Base-by-base conservation (phyloP, 1,140 invertebrate genomes). In the Dendroctonus valens region DNA sequence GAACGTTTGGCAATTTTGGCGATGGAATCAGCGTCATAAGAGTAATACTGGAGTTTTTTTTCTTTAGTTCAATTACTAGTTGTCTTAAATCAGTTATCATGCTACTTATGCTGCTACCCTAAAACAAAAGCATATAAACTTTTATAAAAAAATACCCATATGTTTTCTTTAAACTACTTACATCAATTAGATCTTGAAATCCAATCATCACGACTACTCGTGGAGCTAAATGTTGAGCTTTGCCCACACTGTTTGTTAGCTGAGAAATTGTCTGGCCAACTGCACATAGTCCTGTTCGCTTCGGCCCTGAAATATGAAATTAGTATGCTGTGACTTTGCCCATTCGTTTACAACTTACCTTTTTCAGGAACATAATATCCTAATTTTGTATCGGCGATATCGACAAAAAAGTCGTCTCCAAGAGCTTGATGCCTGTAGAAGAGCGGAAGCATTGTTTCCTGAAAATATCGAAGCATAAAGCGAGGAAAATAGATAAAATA, bases 391-490 rank as follows among this genome's bases (percentile, higher is more conserved):
- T 73, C 71, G 6, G 71, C 71, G 37, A 73, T 71, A 57, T 73
- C 71, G 49, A 73, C 49, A 50, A 73, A 71, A 68, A 73, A 73
- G 53, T 73, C 71, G 60, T 73, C 71, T 7, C 71, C 71, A 46
- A 73, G 54, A 3, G 71, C 71, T 40, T 73, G 71, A 68, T 73
- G 71, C 38, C 69, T 73, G 53, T 73, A 73, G 26, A 73, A 69
- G 7, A 73, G 46, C 4, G 71, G 71, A 3, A 73, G 48, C 69
- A 73, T 73, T 15, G 59, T 65, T 59, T 73, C 69, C 71, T 73
- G 41, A n/a, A 69, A 57, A 42, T 39, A 12, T 63, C 6, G 44
- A 37, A 54, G n/a, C 3, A 54, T 54, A 5, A 14, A 54, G 42
- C 38, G 39, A 14, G 39, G 9, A 60, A 12, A 38, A 12, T 8